Conservation (phyloP, 2,888 invertebrate species). For the Protonemura montana region DNA sequence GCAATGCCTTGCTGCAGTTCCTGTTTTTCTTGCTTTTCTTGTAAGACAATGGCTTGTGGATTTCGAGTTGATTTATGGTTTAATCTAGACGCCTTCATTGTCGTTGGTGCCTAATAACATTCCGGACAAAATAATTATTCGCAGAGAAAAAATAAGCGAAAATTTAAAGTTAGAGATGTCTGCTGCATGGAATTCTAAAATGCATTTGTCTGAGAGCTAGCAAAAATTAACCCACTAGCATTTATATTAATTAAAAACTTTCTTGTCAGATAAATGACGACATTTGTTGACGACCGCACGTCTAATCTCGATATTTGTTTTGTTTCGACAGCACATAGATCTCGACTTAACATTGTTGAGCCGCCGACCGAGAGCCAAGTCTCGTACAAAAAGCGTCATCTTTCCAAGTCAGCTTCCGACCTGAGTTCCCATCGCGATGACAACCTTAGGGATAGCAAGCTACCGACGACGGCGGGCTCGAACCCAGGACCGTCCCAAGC, state of each 20-base stretch:
- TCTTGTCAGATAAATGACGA: background rate
- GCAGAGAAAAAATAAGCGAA: background rate
- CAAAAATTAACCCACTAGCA: background rate
- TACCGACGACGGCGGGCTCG: slow-evolving; percentile 36
- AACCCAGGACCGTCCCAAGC: slow-evolving; percentile 47
- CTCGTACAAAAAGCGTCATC: slow-evolving; percentile 62
- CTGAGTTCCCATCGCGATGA: slow-evolving; percentile 60
- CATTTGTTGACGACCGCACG: background rate
- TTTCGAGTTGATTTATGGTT: background rate
- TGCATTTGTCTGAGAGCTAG: background rate
- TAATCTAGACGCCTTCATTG: background rate
- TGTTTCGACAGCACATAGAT: slow-evolving; percentile 51
- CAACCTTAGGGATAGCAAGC: slow-evolving; percentile 38
- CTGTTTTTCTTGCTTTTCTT: background rate
- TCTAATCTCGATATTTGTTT: background rate
- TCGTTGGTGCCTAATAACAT: background rate
- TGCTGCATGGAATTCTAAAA: background rate
- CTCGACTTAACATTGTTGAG: slow-evolving; percentile 53
- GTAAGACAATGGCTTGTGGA: background rate
- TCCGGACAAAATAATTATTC: background rate
- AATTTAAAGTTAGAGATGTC: background rate
- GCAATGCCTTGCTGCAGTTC: background rate
- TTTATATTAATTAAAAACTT: slow-evolving; percentile 8
- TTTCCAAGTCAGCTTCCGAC: slow-evolving; percentile 85
- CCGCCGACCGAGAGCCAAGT: slow-evolving; percentile 34